Conservation (phyloP, 2,888 invertebrate genomes). For the Ramazzottius varieornatus region DNA sequence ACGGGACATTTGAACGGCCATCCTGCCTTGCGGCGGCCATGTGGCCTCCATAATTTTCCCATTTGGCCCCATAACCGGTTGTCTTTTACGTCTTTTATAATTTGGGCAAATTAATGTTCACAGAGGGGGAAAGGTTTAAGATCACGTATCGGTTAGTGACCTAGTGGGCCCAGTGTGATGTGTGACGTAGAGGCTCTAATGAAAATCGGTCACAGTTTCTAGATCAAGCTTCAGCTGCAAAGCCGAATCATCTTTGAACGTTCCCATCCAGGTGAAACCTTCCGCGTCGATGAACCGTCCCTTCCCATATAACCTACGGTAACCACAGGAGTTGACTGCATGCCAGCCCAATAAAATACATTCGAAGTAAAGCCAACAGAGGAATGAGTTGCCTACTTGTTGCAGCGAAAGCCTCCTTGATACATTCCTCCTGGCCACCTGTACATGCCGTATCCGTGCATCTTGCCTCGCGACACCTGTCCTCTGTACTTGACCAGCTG, state of each 20-base stretch:
- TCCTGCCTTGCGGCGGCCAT: too few species aligned
- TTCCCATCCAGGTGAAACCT: neutral
- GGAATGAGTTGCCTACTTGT: neutral
- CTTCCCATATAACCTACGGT: neutral
- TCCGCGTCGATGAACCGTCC: neutral
- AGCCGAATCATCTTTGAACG: neutral
- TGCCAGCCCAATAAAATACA: too few species aligned
- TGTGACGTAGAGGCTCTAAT: too few species aligned
- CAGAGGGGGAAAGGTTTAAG: too few species aligned
- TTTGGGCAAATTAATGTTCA: too few species aligned
- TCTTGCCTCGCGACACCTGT: neutral
- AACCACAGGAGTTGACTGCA: neutral
- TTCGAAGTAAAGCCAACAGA: neutral
- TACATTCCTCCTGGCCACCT: neutral
- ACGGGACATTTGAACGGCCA: too few species aligned
- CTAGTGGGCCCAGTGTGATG: too few species aligned
- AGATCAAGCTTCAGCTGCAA: neutral
- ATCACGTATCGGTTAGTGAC: too few species aligned
- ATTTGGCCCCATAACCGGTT: too few species aligned
- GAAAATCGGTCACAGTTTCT: too few species aligned
- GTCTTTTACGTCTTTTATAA: too few species aligned
- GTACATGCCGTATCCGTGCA: neutral
- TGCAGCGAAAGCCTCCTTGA: neutral
- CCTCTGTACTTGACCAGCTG: neutral
- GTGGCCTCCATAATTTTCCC: too few species aligned